Base-by-base conservation (phyloP, 64 coral and sea anemone species). In the Dendrophyllia cribrosa region DNA sequence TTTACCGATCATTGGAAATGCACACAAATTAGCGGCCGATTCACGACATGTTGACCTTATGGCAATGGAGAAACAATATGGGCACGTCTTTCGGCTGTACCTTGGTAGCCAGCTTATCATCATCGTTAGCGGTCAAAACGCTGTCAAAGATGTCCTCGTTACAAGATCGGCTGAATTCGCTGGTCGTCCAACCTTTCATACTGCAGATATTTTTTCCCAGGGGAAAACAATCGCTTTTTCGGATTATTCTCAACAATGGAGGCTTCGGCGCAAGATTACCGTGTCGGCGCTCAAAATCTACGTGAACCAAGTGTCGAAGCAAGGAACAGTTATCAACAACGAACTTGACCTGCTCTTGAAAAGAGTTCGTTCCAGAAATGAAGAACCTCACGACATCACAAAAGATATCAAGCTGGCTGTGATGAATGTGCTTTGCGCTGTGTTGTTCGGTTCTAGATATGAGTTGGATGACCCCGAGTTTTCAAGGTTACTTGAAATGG, bases 381-480 rank as follows among this genome's bases (percentile, higher is more conserved):
- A 51, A 51, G 25, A 90, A 25, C 34, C 71, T 9, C 59, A 25
- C 4, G 71, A 74, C 49, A 51, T 86, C n/a, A 66, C 50, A 6
- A 91, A 91, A 85, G 78, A 85, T 26, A 74, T 95, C 55, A 59
- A 55, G 17, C 70, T 91, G 58, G 88, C 89, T 44, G 82, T 95
- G 22, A 91, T 82, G 52, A 95, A 95, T 66, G 88, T 95, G 7
- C 87, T 95, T 22, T 95, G 93, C 10, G 70, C 79, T 74, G 66
- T 85, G 59, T 45, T 91, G 0, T 95, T 91, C 72, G 88, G 88
- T 43, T 84, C 52, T 10, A 66, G 88, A 60, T 95, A 95, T 70
- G 93, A 91, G 7, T 14, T 91, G 5, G 48, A 91, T 52, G 93
- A 95, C 17, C 88, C 81, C 4, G 88, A 95, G 63, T 87, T 95